Percentiles rank a stretch among this genome's conserved stretches.
Evolutionary conservation across 2,113 vertebrate genomes (phyloP).

Genomic region (Lycaon pictus): DNA sequence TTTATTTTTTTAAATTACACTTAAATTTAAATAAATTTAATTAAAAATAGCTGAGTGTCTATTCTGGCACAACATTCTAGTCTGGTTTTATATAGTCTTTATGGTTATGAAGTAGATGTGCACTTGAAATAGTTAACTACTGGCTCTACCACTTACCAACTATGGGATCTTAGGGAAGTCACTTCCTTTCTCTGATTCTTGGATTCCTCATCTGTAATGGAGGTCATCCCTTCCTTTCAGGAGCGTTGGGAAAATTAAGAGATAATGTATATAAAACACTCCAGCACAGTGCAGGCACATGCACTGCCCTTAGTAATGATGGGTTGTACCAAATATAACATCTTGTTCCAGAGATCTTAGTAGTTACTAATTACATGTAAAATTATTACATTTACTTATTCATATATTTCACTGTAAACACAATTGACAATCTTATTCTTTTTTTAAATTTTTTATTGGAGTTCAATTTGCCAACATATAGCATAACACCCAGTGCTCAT

Average conservation of each 20-base stretch:
- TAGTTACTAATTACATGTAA: constrained; percentile 60
- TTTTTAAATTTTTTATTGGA: too few relatives aligned
- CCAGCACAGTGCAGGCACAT: background rate
- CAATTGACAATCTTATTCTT: constrained; percentile 38
- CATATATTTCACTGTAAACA: constrained; percentile 61
- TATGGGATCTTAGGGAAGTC: background rate
- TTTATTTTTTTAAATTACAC: background rate
- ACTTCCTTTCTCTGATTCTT: constrained; percentile 31
- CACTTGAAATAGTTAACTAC: constrained; percentile 30
- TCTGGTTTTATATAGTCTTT: background rate
- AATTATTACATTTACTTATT: constrained; percentile 59
- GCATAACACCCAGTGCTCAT: too few relatives aligned
- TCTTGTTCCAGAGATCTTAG: constrained; percentile 52
- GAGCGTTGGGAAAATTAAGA: background rate
- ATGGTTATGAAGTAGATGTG: background rate
- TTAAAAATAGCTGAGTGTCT: constrained; percentile 28
- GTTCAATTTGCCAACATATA: too few relatives aligned
- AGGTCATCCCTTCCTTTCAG: constrained; percentile 1
- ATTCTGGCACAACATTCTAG: background rate
- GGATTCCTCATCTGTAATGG: background rate
- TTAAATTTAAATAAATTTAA: background rate
- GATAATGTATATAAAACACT: background rate
- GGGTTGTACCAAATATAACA: constrained; percentile 3
- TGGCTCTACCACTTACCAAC: background rate
- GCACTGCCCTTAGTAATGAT: constrained; percentile 33